phyloP scores from a whole-genome alignment of 1,140 invertebrate species.

The Hycleus phaleratus region DNA sequence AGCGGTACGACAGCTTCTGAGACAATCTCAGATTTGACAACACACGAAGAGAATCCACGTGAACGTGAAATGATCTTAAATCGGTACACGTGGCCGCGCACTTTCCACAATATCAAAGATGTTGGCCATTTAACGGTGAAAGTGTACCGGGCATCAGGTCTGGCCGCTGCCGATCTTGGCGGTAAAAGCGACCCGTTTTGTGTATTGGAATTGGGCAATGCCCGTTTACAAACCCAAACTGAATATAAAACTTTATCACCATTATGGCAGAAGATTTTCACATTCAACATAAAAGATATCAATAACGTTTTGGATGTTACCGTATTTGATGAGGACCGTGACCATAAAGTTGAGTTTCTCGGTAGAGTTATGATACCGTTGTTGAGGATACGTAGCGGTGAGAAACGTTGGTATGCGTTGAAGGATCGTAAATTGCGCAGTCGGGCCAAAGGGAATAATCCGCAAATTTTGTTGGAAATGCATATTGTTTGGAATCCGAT shows the following conservation, averaged over 20 bases:
- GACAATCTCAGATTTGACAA: conserved; percentile 82
- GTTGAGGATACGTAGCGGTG: conserved; percentile 78
- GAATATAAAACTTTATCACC: conserved; percentile 96
- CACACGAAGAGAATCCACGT: conserved; percentile 70
- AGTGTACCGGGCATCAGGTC: conserved; percentile 80
- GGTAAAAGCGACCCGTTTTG: conserved; percentile 97
- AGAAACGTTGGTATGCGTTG: conserved; percentile 91
- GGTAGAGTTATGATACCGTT: conserved; percentile 87
- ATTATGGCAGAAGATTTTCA: conserved; percentile 98
- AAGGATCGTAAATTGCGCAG: conserved; percentile 92
- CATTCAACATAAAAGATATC: conserved; percentile 96
- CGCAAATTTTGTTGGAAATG: conserved; percentile 90
- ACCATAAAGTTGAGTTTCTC: conserved; percentile 96
- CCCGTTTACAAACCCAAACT: conserved; percentile 93
- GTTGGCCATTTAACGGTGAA: conserved; percentile 86
- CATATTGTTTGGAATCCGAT: conserved; percentile 86
- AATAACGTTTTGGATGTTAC: conserved; percentile 95
- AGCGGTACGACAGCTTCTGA: conserved; percentile 89
- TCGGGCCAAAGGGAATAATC: conserved; percentile 81
- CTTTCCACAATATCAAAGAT: conserved; percentile 71
- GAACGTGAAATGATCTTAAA: conserved; percentile 57
- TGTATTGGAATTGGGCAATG: conserved; percentile 91
- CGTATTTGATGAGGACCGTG: conserved; percentile 95
- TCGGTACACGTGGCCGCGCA: conserved; percentile 63
- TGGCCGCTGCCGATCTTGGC: conserved; percentile 84